These are phyloP conservation scores for Lucinisca nassula DNA, from an alignment of 2,888 invertebrate genomes.

Conservation along the genomic window DNA sequence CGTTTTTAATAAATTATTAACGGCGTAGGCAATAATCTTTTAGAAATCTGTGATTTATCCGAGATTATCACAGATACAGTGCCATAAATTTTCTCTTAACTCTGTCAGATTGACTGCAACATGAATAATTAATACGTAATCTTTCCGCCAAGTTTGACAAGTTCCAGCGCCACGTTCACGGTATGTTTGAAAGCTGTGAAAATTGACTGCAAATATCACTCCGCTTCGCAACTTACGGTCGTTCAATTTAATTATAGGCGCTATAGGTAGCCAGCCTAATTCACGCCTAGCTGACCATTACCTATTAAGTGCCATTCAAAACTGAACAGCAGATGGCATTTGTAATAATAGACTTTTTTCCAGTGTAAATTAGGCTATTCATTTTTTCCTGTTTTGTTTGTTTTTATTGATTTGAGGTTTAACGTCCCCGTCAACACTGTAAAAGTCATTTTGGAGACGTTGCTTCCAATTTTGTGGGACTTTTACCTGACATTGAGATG, in stretches of 20 bases:
- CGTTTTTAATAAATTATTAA: conserved; percentile 10
- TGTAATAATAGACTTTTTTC: too few relatives aligned
- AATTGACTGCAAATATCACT: neutral
- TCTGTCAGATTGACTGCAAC: conserved; percentile 4
- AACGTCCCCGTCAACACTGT: too few relatives aligned
- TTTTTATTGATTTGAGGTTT: too few relatives aligned
- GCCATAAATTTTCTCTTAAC: conserved; percentile 16
- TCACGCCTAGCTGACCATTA: neutral
- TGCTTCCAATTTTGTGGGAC: too few relatives aligned
- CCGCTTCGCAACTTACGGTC: neutral
- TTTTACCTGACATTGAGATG: too few relatives aligned
- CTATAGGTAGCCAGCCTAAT: neutral
- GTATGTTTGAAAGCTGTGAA: neutral
- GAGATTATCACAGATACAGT: conserved; percentile 1
- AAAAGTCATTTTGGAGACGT: too few relatives aligned
- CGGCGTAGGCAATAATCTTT: neutral
- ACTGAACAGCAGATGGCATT: too few relatives aligned
- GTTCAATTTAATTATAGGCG: neutral
- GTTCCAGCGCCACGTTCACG: neutral
- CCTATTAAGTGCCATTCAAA: neutral
- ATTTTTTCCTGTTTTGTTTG: too few relatives aligned
- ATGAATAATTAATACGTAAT: conserved; percentile 17
- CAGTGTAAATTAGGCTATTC: too few relatives aligned
- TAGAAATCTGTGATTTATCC: conserved; percentile 14
- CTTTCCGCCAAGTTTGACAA: conserved; percentile 5